A percentile compares a stretch with the other conserved stretches of the same genome.
Conservation (phyloP, 2,888 invertebrate genomes). For the Drosophila monieri region DNA sequence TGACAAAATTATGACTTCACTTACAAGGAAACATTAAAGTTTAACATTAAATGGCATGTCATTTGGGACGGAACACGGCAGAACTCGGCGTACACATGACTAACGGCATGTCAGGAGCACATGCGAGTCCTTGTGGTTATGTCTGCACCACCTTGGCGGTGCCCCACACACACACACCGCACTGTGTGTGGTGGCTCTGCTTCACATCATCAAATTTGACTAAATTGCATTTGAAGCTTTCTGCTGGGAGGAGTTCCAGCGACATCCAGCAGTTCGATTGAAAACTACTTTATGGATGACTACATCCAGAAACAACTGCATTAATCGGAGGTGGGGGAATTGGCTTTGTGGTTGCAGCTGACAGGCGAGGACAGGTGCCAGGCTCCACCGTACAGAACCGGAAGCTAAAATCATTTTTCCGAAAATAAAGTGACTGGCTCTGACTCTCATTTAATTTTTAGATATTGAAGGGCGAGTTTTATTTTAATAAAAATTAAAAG, state of each 20-base stretch:
- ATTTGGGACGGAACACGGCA: slow-evolving; percentile 57
- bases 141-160: slow-evolving; percentile 9
- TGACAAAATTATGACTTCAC: slow-evolving; percentile 64
- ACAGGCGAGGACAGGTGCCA: slow-evolving; percentile 14
- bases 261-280: slow-evolving; percentile 55
- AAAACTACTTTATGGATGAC: slow-evolving; percentile 41
- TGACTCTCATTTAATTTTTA: too few species aligned
- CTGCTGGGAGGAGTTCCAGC: background rate
- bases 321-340: slow-evolving; percentile 13
- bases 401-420: background rate
- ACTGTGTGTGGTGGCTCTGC: slow-evolving; percentile 22
- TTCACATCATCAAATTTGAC: slow-evolving; percentile 65
- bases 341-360: slow-evolving; percentile 20
- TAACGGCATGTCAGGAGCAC: slow-evolving; percentile 48
- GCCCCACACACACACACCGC: slow-evolving; percentile 2
- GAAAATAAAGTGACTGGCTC: background rate
- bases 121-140: slow-evolving; percentile 37
- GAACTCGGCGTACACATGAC: slow-evolving; percentile 24
- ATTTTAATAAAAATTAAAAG: too few species aligned
- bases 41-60: slow-evolving; percentile 81
- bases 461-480: too few species aligned
- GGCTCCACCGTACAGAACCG: slow-evolving; percentile 3
- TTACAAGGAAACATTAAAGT: slow-evolving; percentile 71
- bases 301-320: background rate
- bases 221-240: slow-evolving; percentile 61